phyloP scores from a whole-genome alignment of 2,888 invertebrate genomes.

The Camptogramma bilineatum region DNA sequence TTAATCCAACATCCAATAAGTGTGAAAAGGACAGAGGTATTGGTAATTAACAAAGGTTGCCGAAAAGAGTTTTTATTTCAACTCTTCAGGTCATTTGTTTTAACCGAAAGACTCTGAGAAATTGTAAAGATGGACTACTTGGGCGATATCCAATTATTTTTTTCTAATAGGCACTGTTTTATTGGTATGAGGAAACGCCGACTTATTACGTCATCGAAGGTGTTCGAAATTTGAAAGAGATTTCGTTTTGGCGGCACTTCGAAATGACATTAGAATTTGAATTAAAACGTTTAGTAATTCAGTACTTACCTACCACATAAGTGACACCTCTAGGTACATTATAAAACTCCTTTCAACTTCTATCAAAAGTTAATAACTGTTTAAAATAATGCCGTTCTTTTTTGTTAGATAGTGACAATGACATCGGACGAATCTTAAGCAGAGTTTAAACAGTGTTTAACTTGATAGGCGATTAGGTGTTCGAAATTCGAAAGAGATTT shows the following conservation, averaged over 20 bases:
- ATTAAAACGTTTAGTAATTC: too few relatives aligned
- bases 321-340: too few relatives aligned
- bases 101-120: slow-evolving; percentile 67
- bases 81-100: slow-evolving; percentile 72
- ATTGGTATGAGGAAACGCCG: slow-evolving; percentile 31
- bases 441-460: too few relatives aligned
- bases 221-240: slow-evolving; percentile 7
- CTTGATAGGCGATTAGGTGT: too few relatives aligned
- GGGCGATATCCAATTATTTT: slow-evolving; percentile 47
- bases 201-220: slow-evolving; percentile 23
- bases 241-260: not conserved
- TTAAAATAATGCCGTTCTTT: too few relatives aligned
- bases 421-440: too few relatives aligned
- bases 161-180: slow-evolving; percentile 41
- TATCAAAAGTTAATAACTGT: too few relatives aligned
- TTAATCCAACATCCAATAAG: slow-evolving; percentile 37
- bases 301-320: too few relatives aligned
- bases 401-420: too few relatives aligned
- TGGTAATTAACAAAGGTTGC: slow-evolving; percentile 80
- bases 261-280: too few relatives aligned
- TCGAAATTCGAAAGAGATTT: not conserved
- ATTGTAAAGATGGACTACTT: slow-evolving; percentile 49
- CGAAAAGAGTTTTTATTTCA: slow-evolving; percentile 74
- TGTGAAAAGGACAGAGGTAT: slow-evolving; percentile 44
- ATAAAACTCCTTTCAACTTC: too few relatives aligned